phyloP scores from a whole-genome alignment of 1,140 invertebrate species.

The Eumeta japonica region DNA sequence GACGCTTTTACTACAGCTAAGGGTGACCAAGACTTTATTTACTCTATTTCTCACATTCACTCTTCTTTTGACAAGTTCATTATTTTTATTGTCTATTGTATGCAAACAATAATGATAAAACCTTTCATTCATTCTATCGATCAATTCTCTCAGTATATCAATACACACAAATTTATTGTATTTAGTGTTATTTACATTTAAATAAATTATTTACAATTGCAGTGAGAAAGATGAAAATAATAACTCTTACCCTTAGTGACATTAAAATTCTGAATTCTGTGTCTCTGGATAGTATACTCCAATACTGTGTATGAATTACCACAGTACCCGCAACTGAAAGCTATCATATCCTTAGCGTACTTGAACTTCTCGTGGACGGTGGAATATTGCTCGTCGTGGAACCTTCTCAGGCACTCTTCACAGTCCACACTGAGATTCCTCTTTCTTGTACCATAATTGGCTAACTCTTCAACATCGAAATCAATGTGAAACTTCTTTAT shows the following conservation, averaged over 20 bases:
- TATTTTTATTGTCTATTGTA: no score
- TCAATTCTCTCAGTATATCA: no score
- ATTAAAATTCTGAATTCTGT: slow-evolving; percentile 20
- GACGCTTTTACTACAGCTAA: no score
- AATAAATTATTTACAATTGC: no score
- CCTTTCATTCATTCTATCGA: no score
- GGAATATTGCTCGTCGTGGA: slow-evolving; percentile 24
- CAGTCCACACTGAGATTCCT: slow-evolving; percentile 26
- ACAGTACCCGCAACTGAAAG: slow-evolving; percentile 34
- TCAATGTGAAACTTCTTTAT: slow-evolving; percentile 37
- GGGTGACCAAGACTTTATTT: no score
- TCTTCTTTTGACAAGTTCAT: no score
- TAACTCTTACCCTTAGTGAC: slow-evolving; percentile 12
- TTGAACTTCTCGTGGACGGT: slow-evolving; percentile 21
- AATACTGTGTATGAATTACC: slow-evolving; percentile 21
- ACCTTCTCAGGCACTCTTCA: slow-evolving; percentile 29
- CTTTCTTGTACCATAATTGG: slow-evolving; percentile 20
- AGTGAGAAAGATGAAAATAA: no score
- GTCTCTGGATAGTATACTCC: slow-evolving; percentile 32
- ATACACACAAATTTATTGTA: no score
- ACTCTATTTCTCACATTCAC: no score
- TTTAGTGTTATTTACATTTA: no score
- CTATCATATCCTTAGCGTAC: slow-evolving; percentile 18
- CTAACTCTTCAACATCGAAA: slow-evolving; percentile 31
- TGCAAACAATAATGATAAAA: no score